A percentile compares a stretch with the other conserved stretches of the same genome.
Conservation (phyloP, 2,113 vertebrate genomes). For the Syngnathus floridae region DNA sequence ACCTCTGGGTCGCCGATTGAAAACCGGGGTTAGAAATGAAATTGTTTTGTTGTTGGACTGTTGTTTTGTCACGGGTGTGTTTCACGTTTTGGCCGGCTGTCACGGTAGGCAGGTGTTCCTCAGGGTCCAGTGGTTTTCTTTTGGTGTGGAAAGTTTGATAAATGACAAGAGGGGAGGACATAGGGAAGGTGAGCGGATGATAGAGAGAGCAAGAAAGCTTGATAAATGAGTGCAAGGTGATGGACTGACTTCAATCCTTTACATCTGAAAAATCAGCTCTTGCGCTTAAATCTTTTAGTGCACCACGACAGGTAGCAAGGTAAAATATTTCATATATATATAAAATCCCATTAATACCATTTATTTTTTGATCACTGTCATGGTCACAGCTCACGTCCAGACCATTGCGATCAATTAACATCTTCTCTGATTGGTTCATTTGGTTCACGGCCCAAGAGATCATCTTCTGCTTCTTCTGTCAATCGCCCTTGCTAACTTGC, state of each 20-base stretch:
- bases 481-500: constrained; percentile 47
- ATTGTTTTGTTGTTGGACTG: constrained; percentile 46
- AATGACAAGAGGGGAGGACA: constrained; percentile 33
- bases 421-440: constrained; percentile 48
- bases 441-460: constrained; percentile 27
- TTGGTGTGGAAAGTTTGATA: constrained; percentile 61
- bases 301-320: neutral
- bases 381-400: constrained; percentile 23
- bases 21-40: constrained; percentile 50
- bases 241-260: constrained; percentile 51
- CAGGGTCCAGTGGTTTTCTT: constrained; percentile 59
- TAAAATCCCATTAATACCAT: too few species aligned
- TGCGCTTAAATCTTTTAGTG: constrained; percentile 23
- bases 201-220: constrained; percentile 28
- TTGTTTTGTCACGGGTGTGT: constrained; percentile 29
- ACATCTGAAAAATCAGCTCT: constrained; percentile 33
- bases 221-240: constrained; percentile 61
- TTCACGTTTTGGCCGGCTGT: constrained; percentile 30
- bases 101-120: constrained; percentile 59
- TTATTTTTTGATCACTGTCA: too few species aligned
- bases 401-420: constrained; percentile 38
- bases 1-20: constrained; percentile 56
- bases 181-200: constrained; percentile 13
- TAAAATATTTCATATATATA: neutral
- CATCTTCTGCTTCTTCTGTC: constrained; percentile 31